Conservation (phyloP, 2,888 invertebrate species). For the Drosophila engyochracea region DNA sequence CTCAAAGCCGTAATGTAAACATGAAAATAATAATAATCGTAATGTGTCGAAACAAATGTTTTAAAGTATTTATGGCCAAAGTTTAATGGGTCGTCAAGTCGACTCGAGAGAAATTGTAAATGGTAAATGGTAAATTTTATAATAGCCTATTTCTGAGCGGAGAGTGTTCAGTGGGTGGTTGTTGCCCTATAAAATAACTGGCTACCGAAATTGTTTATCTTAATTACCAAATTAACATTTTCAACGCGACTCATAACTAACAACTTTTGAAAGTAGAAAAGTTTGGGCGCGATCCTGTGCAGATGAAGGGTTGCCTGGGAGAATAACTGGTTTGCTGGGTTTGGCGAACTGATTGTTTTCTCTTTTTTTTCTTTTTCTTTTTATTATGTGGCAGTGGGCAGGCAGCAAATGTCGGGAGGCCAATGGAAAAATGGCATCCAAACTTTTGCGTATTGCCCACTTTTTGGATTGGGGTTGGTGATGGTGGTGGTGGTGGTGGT, state of each 20-base stretch:
- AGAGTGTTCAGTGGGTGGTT: background rate
- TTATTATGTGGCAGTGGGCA: conserved; percentile 25
- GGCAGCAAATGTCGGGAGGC: conserved; percentile 60
- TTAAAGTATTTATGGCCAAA: conserved; percentile 66
- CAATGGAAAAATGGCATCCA: conserved; percentile 51
- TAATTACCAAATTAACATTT: conserved; percentile 82
- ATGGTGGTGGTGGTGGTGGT: conserved; percentile 7
- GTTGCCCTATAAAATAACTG: conserved; percentile 65
- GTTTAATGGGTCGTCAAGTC: conserved; percentile 61
- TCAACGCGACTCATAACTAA: conserved; percentile 61
- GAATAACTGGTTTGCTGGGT: conserved; percentile 6
- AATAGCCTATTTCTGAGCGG: conserved; percentile 15
- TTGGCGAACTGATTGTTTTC: conserved; percentile 11
- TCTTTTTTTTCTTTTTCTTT: conserved; percentile 32
- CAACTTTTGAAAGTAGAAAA: conserved; percentile 65
- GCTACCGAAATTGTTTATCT: conserved; percentile 78
- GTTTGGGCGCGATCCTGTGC: conserved; percentile 19
- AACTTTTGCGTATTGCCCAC: conserved; percentile 65
- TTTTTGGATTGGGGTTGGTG: conserved; percentile 28
- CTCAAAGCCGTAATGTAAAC: conserved; percentile 45
- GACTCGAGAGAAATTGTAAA: background rate
- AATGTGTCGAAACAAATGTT: conserved; percentile 9
- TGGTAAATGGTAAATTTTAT: conserved; percentile 14
- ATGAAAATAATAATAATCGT: conserved; percentile 49
- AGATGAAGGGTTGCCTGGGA: background rate